A percentile compares a stretch with the other conserved stretches of the same genome.
Evolutionary conservation across 2,797 vertebrate species (phyloP).

Genomic region (Enteromius fasciolatus): DNA sequence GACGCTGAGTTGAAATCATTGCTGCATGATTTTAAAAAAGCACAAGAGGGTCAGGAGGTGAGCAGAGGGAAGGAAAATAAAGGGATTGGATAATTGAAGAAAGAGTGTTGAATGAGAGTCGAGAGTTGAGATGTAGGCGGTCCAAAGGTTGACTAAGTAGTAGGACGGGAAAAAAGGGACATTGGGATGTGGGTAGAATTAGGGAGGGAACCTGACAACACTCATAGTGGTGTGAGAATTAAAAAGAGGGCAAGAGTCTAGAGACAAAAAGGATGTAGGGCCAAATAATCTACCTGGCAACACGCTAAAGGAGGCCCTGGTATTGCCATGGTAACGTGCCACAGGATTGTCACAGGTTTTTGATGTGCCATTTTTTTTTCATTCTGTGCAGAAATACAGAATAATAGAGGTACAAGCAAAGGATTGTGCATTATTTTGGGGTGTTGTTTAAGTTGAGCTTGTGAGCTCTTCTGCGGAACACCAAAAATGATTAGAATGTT

Average conservation of each 20-base stretch:
- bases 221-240: slow-evolving; percentile 32
- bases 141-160: slow-evolving; percentile 51
- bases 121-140: slow-evolving; percentile 63
- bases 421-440: slow-evolving; percentile 38
- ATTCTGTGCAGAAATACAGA: slow-evolving; percentile 13
- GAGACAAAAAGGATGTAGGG: slow-evolving; percentile 41
- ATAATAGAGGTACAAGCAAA: neutral
- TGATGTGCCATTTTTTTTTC: slow-evolving; percentile 21
- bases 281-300: slow-evolving; percentile 65
- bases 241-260: slow-evolving; percentile 21
- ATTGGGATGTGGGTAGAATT: slow-evolving; percentile 40
- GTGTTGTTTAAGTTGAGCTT: slow-evolving; percentile 41
- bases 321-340: slow-evolving; percentile 56
- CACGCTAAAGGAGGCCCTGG: slow-evolving; percentile 58
- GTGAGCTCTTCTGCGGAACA: neutral
- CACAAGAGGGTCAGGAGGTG: slow-evolving; percentile 52
- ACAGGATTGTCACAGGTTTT: slow-evolving; percentile 51
- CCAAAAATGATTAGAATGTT: neutral
- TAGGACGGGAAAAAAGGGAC: slow-evolving; percentile 62
- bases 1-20: slow-evolving; percentile 67
- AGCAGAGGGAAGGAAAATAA: slow-evolving; percentile 36
- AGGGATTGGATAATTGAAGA: slow-evolving; percentile 45
- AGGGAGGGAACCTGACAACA: slow-evolving; percentile 34
- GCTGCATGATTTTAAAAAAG: slow-evolving; percentile 73
- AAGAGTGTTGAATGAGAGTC: slow-evolving; percentile 59